Evolutionary conservation across 2,113 vertebrate genomes (phyloP), one percentile per base, ranked within the genome.

Genomic region (Chroicocephalus ridibundus): DNA sequence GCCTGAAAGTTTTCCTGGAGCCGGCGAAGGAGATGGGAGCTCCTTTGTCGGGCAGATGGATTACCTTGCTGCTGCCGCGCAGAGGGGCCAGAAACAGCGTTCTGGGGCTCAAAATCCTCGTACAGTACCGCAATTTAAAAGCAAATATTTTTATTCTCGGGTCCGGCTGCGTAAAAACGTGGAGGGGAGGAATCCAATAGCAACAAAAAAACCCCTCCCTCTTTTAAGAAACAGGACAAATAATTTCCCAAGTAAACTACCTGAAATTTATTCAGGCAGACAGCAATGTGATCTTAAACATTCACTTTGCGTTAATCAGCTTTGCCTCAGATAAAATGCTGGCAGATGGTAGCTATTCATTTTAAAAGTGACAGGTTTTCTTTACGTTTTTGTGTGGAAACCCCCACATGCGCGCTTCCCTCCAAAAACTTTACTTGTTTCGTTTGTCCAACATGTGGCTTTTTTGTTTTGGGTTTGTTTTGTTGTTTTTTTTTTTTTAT

Each of bases 261-360:
- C 97, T 98, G 96, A 96, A 97, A 96, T 97, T 66, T 91, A 94
- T 96, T 90, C 90, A 95, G 61, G 82, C 93, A 95, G 97, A 82
- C 94, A 95, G 97, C 94, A 96, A 96, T 68, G 90, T 96, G 91
- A 96, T 96, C 87, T 97, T 97, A 95, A 96, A 94, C 85, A 93
- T 97, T 97, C 82, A 78, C 88, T 97, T 97, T 90, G 94, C 95
- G 97, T 97, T 94, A 97, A 95, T 97, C 96, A 97, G 90, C 93
- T 97, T 98, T 97, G 97, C 93, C 94, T 97, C 96, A 92, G 95
- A 98, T 98, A 96, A 98, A 98, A 97, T 86, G 86, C 86, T 97
- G 97, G 89, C 98, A 98, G 98, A 98, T 98, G 97, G 97, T 96
- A 97, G 95, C 97, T 96, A 97, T 98, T 96, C 91, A 94, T 96